Conservation (phyloP, 2,113 vertebrate genomes). For the Penelope pileata region DNA sequence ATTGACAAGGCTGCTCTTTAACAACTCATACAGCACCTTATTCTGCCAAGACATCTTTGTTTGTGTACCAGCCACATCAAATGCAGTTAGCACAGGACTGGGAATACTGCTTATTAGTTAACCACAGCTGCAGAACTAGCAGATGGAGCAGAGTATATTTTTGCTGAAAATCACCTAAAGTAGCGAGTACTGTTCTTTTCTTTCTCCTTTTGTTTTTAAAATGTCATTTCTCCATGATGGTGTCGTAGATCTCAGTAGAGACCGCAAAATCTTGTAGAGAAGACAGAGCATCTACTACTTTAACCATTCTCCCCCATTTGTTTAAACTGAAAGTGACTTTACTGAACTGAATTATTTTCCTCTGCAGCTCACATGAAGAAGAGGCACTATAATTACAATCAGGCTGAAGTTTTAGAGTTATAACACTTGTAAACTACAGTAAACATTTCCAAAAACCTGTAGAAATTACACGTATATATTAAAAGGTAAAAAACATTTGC, state of each 20-base stretch:
- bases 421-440: background rate
- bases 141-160: constrained; percentile 18
- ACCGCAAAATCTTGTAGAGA: background rate
- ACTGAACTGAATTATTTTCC: constrained; percentile 13
- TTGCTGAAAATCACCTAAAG: constrained; percentile 32
- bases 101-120: constrained; percentile 66
- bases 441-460: background rate
- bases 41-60: constrained; percentile 59
- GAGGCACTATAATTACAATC: background rate
- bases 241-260: background rate
- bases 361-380: background rate
- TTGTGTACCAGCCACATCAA: constrained; percentile 36
- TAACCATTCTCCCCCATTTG: background rate
- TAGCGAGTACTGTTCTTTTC: background rate
- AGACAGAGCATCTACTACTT: background rate
- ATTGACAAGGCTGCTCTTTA: background rate
- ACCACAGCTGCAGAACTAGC: constrained; percentile 63
- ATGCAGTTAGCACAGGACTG: background rate
- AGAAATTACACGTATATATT: constrained; percentile 5
- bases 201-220: constrained; percentile 28
- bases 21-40: background rate
- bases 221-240: background rate
- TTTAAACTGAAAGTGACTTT: constrained; percentile 14
- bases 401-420: background rate
- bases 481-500: background rate